These are phyloP conservation scores for Bovichtus diacanthus DNA, from an alignment of 2,797 vertebrate species.

Conservation along the genomic window DNA sequence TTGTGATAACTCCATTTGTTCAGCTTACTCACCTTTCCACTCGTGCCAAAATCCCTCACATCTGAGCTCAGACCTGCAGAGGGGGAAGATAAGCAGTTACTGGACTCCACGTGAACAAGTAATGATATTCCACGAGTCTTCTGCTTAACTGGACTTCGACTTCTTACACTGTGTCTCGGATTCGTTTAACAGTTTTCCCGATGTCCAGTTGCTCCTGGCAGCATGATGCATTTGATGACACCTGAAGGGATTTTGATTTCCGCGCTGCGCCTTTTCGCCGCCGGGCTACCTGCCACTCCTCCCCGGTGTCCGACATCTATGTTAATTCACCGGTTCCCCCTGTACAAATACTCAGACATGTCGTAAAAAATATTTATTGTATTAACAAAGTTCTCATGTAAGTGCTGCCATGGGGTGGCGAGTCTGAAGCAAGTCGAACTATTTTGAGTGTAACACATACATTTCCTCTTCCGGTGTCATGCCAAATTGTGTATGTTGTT, in stretches of 20 bases:
- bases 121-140: not conserved
- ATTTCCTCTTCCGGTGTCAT: constrained; percentile 64
- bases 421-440: constrained; percentile 20
- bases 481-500: too few species aligned
- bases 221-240: not conserved
- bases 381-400: not conserved
- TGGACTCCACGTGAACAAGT: not conserved
- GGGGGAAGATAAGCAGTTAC: not conserved
- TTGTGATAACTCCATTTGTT: not conserved
- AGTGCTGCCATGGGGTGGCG: not conserved
- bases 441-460: constrained; percentile 51
- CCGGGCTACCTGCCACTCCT: constrained; percentile 81
- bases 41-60: constrained; percentile 85
- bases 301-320: constrained; percentile 67
- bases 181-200: constrained; percentile 65
- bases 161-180: constrained; percentile 80
- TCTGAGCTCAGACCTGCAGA: constrained; percentile 85
- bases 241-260: constrained; percentile 40
- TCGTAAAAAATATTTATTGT: not conserved
- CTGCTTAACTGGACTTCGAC: not conserved
- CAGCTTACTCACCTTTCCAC: constrained; percentile 80
- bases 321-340: not conserved
- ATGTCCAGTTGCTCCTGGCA: constrained; percentile 62
- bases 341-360: rapidly evolving
- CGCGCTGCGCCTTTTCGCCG: constrained; percentile 74